Percentiles rank a stretch among this genome's conserved stretches.
These are phyloP conservation scores for Erethizon dorsatum DNA, from an alignment of 2,797 vertebrate genomes.

Conservation along the genomic window DNA sequence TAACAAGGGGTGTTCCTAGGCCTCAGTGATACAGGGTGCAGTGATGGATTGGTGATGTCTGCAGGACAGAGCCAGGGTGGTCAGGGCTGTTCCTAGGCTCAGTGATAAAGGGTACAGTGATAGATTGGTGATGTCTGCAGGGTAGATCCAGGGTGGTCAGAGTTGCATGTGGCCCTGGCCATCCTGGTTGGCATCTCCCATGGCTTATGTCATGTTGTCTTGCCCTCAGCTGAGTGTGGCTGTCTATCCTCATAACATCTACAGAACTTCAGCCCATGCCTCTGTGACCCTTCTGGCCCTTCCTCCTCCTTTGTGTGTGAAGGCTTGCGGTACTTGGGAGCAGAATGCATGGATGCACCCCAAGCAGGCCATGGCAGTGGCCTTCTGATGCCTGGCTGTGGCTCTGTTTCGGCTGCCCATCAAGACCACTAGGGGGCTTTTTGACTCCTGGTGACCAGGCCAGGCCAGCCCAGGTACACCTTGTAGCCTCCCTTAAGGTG, in stretches of 20 bases:
- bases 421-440: too few species aligned
- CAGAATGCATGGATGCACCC: neutral
- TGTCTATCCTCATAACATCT: neutral
- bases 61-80: neutral
- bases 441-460: neutral
- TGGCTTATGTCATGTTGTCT: neutral
- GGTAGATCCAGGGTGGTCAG: neutral
- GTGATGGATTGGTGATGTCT: accelerated
- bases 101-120: neutral
- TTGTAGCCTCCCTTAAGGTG: neutral
- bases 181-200: neutral
- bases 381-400: neutral
- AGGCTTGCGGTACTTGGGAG: neutral
- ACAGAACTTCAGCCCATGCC: neutral
- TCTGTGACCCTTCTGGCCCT: neutral
- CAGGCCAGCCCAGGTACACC: neutral
- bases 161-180: neutral
- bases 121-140: neutral
- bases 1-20: neutral
- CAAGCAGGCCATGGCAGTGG: too few species aligned
- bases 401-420: neutral
- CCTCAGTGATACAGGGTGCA: neutral
- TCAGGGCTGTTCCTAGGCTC: neutral
- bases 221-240: neutral
- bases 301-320: too few species aligned